A percentile compares a stretch with the other conserved stretches of the same genome.
phyloP scores from a whole-genome alignment of 2,113 vertebrate species.

The Struthidea cinerea region DNA sequence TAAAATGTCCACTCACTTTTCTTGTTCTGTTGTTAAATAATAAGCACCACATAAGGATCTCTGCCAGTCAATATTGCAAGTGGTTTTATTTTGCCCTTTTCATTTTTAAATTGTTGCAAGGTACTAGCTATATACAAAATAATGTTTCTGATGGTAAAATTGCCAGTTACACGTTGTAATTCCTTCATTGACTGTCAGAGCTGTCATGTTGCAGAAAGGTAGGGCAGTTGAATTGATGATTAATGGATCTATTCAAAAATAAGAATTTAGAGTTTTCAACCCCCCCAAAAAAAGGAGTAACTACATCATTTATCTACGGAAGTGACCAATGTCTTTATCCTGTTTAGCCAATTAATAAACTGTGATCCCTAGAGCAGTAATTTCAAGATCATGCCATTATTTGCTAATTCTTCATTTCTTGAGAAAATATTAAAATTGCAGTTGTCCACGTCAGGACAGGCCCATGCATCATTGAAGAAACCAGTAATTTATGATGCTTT shows the following conservation, averaged over 20 bases:
- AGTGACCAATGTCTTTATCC: constrained; percentile 4
- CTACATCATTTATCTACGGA: neutral
- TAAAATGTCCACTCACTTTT: neutral
- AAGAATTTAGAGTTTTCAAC: neutral
- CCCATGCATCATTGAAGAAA: constrained; percentile 3
- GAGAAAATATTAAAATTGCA: constrained; percentile 8
- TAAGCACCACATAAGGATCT: neutral
- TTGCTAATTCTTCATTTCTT: constrained; percentile 57
- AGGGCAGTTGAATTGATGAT: neutral
- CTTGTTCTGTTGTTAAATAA: neutral
- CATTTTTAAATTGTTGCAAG: neutral
- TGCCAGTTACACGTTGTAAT: neutral
- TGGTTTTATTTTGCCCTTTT: neutral
- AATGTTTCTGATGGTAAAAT: constrained; percentile 38
- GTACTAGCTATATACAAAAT: neutral
- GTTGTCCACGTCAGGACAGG: constrained; percentile 11
- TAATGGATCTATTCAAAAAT: constrained; percentile 18
- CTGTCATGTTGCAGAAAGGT: neutral
- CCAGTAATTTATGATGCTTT: constrained; percentile 57
- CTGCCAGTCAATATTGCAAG: neutral
- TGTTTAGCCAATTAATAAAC: constrained; percentile 30
- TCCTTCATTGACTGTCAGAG: constrained; percentile 19
- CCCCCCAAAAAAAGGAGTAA: neutral
- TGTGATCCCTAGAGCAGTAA: constrained; percentile 19
- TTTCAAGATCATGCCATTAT: constrained; percentile 34